Evolutionary conservation across 2,888 invertebrate genomes (phyloP).

Genomic region (Julus scandinavius): DNA sequence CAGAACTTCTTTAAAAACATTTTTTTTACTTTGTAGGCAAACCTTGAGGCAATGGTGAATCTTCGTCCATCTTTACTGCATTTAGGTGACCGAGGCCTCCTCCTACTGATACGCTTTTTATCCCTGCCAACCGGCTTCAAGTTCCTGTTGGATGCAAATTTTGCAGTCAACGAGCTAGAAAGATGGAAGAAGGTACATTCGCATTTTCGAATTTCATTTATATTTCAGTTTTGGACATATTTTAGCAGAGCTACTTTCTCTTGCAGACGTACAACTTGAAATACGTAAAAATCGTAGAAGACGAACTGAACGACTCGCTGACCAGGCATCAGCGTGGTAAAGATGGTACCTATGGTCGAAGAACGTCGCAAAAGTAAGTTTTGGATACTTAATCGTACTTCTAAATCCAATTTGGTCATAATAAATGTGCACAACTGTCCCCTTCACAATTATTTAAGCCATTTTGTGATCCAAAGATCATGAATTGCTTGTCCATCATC

Average conservation of each 20-base stretch:
- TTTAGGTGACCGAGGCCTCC: constrained; percentile 81
- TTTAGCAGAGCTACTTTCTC: neutral
- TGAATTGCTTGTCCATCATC: too few relatives aligned
- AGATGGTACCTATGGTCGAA: constrained; percentile 78
- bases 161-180: constrained; percentile 78
- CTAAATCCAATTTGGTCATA: too few relatives aligned
- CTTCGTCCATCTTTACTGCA: constrained; percentile 76
- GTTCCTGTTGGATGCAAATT: constrained; percentile 73
- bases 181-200: constrained; percentile 74
- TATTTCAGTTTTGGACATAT: neutral
- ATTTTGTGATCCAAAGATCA: too few relatives aligned
- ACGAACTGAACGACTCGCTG: constrained; percentile 85
- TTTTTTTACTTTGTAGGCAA: constrained; percentile 69
- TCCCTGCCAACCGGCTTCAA: constrained; percentile 78
- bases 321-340: constrained; percentile 84
- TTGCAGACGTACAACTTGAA: constrained; percentile 64
- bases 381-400: too few relatives aligned
- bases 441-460: too few relatives aligned
- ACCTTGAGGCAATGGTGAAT: constrained; percentile 79
- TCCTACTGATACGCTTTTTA: constrained; percentile 80
- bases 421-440: too few relatives aligned
- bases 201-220: neutral
- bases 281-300: constrained; percentile 90
- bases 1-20: neutral
- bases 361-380: constrained; percentile 69